Conservation (phyloP, 2,113 vertebrate species). For the Aphyosemion australe region DNA sequence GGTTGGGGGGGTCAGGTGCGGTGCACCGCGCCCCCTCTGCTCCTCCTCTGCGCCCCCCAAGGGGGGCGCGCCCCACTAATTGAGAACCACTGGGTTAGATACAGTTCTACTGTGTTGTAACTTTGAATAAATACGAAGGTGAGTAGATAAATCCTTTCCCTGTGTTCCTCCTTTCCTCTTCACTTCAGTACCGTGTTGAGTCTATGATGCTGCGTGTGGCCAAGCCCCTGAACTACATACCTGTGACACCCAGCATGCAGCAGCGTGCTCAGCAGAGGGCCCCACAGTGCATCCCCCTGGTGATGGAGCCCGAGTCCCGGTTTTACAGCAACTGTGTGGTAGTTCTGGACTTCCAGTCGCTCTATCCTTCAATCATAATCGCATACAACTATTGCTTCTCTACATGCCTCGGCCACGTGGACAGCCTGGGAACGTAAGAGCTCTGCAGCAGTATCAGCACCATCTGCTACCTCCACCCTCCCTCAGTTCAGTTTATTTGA, state of each 20-base stretch:
- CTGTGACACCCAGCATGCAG: constrained; percentile 89
- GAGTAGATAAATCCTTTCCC: too few relatives aligned
- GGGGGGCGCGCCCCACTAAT: too few relatives aligned
- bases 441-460: too few relatives aligned
- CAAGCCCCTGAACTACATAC: constrained; percentile 96
- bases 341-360: constrained; percentile 96
- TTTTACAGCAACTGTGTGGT: constrained; percentile 98
- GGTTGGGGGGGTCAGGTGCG: too few relatives aligned
- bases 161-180: neutral
- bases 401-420: constrained; percentile 93
- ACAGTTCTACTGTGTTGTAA: too few relatives aligned
- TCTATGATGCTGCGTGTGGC: constrained; percentile 98
- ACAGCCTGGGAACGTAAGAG: constrained; percentile 94
- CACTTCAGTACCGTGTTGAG: constrained; percentile 92
- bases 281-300: constrained; percentile 89
- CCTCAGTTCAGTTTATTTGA: constrained; percentile 36
- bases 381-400: constrained; percentile 99
- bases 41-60: too few relatives aligned
- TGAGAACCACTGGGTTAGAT: too few relatives aligned
- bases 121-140: too few relatives aligned
- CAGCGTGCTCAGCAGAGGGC: constrained; percentile 95
- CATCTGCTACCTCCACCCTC: constrained; percentile 27
- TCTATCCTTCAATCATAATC: constrained; percentile 97
- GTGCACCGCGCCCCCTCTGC: too few relatives aligned
- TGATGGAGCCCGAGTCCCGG: constrained; percentile 97